Percentiles rank a stretch among this genome's conserved stretches.
These are phyloP conservation scores for Hemistola chrysoprasaria DNA, from an alignment of 2,888 invertebrate species.

Conservation along the genomic window DNA sequence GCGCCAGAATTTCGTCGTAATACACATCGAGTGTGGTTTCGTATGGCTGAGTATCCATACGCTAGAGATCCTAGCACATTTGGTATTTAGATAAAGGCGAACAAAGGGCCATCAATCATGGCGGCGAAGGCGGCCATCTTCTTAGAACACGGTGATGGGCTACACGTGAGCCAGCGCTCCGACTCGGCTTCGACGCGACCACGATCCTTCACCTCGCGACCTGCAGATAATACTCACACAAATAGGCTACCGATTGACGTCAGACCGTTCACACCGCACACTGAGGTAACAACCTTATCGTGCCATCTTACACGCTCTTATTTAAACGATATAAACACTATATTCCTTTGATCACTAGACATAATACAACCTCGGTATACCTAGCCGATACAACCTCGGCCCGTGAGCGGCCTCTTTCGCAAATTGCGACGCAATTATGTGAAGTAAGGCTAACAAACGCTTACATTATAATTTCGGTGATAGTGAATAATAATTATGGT, in stretches of 20 bases:
- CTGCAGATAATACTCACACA: slow-evolving; percentile 56
- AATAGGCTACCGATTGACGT: slow-evolving; percentile 75
- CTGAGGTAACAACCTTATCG: slow-evolving; percentile 46
- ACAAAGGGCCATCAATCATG: slow-evolving; percentile 73
- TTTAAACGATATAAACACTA: slow-evolving; percentile 32
- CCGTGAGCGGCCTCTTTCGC: slow-evolving; percentile 56
- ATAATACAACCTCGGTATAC: slow-evolving; percentile 17
- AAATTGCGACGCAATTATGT: slow-evolving; percentile 62
- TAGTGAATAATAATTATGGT: slow-evolving; percentile 26
- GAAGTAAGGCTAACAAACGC: slow-evolving; percentile 47
- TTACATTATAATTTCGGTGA: slow-evolving; percentile 24
- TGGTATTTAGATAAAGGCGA: slow-evolving; percentile 31
- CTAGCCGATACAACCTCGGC: slow-evolving; percentile 46
- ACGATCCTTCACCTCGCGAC: slow-evolving; percentile 61
- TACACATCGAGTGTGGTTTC: slow-evolving; percentile 7
- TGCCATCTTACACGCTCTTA: slow-evolving; percentile 31
- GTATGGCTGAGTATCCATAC: slow-evolving; percentile 21
- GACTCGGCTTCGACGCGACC: slow-evolving; percentile 12
- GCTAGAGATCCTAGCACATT: slow-evolving; percentile 21
- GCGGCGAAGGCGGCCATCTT: slow-evolving; percentile 39
- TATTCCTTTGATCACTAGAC: slow-evolving; percentile 26
- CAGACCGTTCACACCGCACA: slow-evolving; percentile 45
- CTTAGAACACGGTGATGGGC: slow-evolving; percentile 53
- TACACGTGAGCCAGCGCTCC: slow-evolving; percentile 64
- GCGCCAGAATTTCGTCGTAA: slow-evolving; percentile 13